Evolutionary conservation across 2,113 vertebrate genomes (phyloP).

Genomic region (Pseudois nayaur): DNA sequence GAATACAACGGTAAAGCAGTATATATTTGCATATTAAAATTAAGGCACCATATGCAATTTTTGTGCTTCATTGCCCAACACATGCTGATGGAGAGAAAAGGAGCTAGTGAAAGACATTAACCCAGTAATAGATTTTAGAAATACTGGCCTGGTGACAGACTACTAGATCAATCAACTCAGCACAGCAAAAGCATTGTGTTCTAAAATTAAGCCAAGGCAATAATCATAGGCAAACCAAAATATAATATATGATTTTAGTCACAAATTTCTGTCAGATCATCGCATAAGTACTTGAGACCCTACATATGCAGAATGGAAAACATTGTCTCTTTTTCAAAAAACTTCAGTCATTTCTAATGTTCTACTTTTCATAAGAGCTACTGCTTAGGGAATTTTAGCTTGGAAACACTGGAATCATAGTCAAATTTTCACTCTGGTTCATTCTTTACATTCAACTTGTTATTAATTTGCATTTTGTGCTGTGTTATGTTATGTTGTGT

Average conservation of each 20-base stretch:
- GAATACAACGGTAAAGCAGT: neutral
- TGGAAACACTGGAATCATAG: neutral
- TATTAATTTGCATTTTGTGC: neutral
- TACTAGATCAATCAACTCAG: slow-evolving; percentile 4
- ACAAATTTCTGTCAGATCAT: neutral
- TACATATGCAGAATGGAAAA: neutral
- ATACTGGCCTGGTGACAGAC: slow-evolving; percentile 37
- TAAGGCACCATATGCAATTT: slow-evolving; percentile 63
- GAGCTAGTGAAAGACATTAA: slow-evolving; percentile 39
- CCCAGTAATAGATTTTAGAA: slow-evolving; percentile 1
- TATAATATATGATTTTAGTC: neutral
- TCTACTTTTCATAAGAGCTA: neutral
- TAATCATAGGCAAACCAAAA: neutral
- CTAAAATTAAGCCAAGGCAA: neutral
- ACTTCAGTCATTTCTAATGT: neutral
- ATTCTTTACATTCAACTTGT: neutral
- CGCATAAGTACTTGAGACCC: neutral
- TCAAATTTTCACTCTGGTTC: neutral
- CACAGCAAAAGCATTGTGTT: neutral
- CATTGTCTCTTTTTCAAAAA: neutral
- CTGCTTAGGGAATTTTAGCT: neutral
- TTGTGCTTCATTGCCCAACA: slow-evolving; percentile 64
- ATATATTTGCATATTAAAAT: slow-evolving; percentile 62
- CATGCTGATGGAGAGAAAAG: slow-evolving; percentile 57
- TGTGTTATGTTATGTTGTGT: neutral